Base-by-base conservation (phyloP, 2,888 invertebrate genomes). In the Eupithecia exiguata region DNA sequence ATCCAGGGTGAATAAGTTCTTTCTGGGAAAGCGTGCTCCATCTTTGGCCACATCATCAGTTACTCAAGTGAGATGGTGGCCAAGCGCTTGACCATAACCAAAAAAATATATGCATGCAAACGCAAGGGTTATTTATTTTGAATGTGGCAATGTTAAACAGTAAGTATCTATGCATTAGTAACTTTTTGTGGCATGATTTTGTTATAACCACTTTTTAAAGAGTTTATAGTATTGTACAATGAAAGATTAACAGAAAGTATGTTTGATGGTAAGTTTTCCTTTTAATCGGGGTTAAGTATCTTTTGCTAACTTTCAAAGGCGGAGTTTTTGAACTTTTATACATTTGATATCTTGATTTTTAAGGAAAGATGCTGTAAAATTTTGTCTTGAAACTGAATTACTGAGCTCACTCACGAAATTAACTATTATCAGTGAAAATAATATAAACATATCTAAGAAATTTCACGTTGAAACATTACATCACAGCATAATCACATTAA, bases 401-500 rank as follows among this genome's bases (percentile, higher is more conserved):
- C 46, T 6, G 18, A 18, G 6, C 18, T 18, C 12, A 46, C 46
- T 1, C 43, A 40, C 9, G 10, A 40, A 40, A 14, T 12, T 40
- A 40, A 38, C 9, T 40, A 40, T 43, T 40, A 40, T 43, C 4
- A 16, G 16, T 43, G 1, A 53, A 21, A 46, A 46, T 46, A n/a
- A 18, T 46, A 18, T 9, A 46, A n/a, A 46, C 9, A 16, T 6
- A 46, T 14, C n/a, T 3, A n/a, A 43, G 21, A 66, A 66, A 38
- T 9, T 14, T 65, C 21, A 18, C 25, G 66, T 16, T 43, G 21
- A 66, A 43, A 43, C 6, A 66, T 66, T 66, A 21, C 66, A 74
- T 73, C 66, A 73, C 35, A 61, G 6, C 6, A 58, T 5, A 69
- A 58, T 18, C 30, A 74, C 58, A 66, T 53, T 67, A 77, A 77